phyloP scores from a whole-genome alignment of 2,113 vertebrate genomes.

The Xyliphius kryptos region DNA sequence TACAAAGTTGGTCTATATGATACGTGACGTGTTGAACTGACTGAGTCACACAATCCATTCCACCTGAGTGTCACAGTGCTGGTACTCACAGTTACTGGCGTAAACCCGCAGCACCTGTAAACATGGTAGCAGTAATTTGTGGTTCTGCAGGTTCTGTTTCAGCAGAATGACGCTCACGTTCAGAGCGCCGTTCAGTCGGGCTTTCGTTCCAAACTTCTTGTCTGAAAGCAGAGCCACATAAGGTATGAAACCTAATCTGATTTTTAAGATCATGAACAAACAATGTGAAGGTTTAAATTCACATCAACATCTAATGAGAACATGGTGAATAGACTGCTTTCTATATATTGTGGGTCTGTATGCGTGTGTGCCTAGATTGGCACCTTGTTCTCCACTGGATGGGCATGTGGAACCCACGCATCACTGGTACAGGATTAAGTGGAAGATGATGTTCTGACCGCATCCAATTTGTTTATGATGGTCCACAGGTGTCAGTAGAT shows the following conservation, averaged over 20 bases:
- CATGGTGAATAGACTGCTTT: background rate
- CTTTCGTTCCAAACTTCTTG: constrained; percentile 93
- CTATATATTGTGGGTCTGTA: background rate
- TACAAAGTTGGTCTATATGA: no score
- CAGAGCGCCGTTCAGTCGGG: constrained; percentile 83
- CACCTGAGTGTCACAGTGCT: background rate
- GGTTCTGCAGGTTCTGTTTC: constrained; percentile 86
- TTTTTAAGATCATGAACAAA: no score
- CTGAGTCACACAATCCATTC: background rate
- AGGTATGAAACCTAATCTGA: background rate
- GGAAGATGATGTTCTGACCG: no score
- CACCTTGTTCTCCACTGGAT: no score
- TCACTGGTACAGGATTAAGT: no score
- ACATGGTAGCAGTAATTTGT: constrained; percentile 83
- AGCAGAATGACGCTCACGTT: constrained; percentile 80
- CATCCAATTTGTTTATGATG: no score
- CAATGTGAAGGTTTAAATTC: background rate
- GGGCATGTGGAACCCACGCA: no score
- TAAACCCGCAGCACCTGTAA: constrained; percentile 91
- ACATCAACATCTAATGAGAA: background rate
- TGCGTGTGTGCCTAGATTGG: no score
- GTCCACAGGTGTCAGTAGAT: no score
- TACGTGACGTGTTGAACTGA: no score
- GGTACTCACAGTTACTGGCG: constrained; percentile 85
- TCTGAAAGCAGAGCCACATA: constrained; percentile 60